These are phyloP conservation scores for Ia io DNA, from an alignment of 2,113 vertebrate species.

Conservation along the genomic window DNA sequence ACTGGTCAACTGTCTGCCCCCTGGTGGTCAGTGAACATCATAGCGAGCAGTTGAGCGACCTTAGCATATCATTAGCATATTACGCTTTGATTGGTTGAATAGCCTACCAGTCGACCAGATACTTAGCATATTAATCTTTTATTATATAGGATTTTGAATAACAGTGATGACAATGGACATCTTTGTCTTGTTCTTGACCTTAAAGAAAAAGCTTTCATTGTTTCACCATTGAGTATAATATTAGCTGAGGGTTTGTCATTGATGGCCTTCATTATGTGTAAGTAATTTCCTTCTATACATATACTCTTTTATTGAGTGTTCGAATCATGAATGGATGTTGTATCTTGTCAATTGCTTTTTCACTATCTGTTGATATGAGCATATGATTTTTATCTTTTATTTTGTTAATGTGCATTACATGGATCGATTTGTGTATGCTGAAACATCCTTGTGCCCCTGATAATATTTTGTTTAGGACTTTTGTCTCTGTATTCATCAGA, in stretches of 20 bases:
- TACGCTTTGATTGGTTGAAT: no score
- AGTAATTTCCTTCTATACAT: neutral
- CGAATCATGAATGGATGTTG: neutral
- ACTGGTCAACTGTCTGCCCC: no score
- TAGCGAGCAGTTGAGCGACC: no score
- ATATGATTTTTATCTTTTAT: neutral
- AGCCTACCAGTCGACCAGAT: no score
- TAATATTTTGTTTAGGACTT: neutral
- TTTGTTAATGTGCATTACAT: neutral
- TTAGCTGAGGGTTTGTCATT: neutral
- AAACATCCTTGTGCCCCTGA: neutral
- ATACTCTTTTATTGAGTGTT: neutral
- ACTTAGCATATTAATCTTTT: no score
- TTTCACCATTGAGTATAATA: neutral
- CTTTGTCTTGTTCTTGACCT: neutral
- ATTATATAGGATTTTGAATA: neutral
- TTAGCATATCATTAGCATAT: no score
- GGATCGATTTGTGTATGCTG: no score
- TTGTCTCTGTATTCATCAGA: neutral
- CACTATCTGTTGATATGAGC: neutral
- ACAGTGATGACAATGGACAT: neutral
- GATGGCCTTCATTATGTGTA: neutral
- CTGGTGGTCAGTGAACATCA: no score
- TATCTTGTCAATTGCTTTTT: neutral
- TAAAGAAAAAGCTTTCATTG: neutral